Percentiles rank a stretch among this genome's conserved stretches.
Conservation (phyloP, 2,888 invertebrate genomes). For the Drosophila robusta region DNA sequence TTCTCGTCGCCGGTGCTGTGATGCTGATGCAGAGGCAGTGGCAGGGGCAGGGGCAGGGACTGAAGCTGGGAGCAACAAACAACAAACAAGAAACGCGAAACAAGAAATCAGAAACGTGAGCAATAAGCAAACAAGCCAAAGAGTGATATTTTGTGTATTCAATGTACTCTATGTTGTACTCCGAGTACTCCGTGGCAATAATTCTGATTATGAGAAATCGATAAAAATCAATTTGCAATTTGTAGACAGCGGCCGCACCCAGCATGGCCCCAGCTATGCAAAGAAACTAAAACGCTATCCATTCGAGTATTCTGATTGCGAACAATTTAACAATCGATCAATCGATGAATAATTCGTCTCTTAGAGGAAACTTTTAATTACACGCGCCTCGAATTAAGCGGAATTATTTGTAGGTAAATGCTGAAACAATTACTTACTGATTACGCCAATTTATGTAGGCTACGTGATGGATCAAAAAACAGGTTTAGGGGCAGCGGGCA, state of each 20-base stretch:
- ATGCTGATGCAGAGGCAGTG: too few relatives aligned
- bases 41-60: neutral
- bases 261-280: constrained; percentile 11
- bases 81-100: constrained; percentile 38
- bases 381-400: constrained; percentile 48
- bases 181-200: constrained; percentile 45
- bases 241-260: constrained; percentile 69
- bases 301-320: neutral
- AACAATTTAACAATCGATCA: constrained; percentile 25
- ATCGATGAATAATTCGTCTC: constrained; percentile 56
- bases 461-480: neutral
- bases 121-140: constrained; percentile 69
- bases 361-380: constrained; percentile 63
- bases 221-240: constrained; percentile 81
- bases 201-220: constrained; percentile 75
- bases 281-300: neutral
- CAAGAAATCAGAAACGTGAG: constrained; percentile 65
- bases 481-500: too few relatives aligned
- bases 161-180: constrained; percentile 18
- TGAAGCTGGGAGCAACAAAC: constrained; percentile 11
- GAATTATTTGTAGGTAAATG: constrained; percentile 53
- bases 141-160: constrained; percentile 74
- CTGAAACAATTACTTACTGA: constrained; percentile 42
- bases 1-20: constrained; percentile 44
- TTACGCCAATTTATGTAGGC: constrained; percentile 53